Evolutionary conservation across 2,888 invertebrate species (phyloP).

Genomic region (Colletes collaris): DNA sequence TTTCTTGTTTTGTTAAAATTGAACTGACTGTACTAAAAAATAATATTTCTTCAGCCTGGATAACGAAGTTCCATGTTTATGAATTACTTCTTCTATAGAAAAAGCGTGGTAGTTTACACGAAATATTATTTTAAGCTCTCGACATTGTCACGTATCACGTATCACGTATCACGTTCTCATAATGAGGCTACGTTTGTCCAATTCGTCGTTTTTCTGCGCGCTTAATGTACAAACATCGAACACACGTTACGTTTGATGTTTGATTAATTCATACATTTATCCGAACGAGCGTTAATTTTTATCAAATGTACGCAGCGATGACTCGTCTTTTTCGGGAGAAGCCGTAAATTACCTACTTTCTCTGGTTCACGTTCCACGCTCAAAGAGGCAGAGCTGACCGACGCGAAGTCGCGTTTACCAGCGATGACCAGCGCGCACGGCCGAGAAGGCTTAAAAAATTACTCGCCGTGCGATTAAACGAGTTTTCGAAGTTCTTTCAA

Average conservation of each 20-base stretch:
- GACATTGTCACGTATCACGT: not conserved
- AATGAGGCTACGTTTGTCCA: not conserved
- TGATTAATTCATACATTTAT: slow-evolving; percentile 26
- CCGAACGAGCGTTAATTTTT: slow-evolving; percentile 29
- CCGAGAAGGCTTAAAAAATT: slow-evolving; percentile 64
- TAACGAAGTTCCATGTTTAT: too few relatives aligned
- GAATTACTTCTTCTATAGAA: too few relatives aligned
- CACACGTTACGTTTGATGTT: slow-evolving; percentile 14
- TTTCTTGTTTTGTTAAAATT: too few relatives aligned
- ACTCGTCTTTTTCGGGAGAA: not conserved
- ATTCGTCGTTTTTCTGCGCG: not conserved
- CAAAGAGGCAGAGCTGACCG: slow-evolving; percentile 35
- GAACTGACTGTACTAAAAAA: too few relatives aligned
- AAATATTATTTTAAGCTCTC: not conserved
- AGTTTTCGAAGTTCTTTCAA: slow-evolving; percentile 63
- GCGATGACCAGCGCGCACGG: slow-evolving; percentile 11
- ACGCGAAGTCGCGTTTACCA: slow-evolving; percentile 34
- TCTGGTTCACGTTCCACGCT: slow-evolving; percentile 16
- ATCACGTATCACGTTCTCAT: not conserved
- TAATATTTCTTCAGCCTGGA: too few relatives aligned
- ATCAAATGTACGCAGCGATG: slow-evolving; percentile 1
- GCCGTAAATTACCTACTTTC: slow-evolving; percentile 24
- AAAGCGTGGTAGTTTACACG: too few relatives aligned
- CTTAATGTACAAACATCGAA: not conserved
- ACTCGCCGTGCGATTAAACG: slow-evolving; percentile 60